A percentile compares a stretch with the other conserved stretches of the same genome.
These are phyloP conservation scores for Cassiopea andromeda DNA, from an alignment of 30 jellyfish, hydroid and myxozoan genomes.

Conservation along the genomic window DNA sequence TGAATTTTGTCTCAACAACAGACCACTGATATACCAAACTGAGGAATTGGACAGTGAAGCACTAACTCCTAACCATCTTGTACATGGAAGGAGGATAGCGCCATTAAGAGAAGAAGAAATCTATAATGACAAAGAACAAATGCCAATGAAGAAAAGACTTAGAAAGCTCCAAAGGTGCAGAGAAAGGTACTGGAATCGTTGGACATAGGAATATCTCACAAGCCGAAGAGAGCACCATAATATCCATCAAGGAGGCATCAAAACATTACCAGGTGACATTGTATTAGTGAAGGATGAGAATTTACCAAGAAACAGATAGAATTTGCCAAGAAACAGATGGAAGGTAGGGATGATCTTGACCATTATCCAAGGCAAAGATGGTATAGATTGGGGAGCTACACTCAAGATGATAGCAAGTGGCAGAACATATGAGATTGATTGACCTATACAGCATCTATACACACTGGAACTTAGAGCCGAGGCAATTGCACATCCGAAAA, in stretches of 20 bases:
- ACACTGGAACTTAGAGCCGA: conserved; percentile 28
- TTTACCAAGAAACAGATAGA: conserved; percentile 19
- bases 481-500: neutral
- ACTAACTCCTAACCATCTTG: conserved; percentile 43
- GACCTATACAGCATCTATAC: conserved; percentile 30
- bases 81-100: conserved; percentile 47
- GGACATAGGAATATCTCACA: conserved; percentile 20
- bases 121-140: conserved; percentile 41
- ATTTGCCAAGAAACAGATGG: conserved; percentile 30
- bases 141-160: conserved; percentile 41
- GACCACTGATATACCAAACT: conserved; percentile 65
- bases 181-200: conserved; percentile 37
- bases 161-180: conserved; percentile 36
- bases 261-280: conserved; percentile 18
- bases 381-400: conserved; percentile 13
- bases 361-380: conserved; percentile 21
- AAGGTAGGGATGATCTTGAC: conserved; percentile 24
- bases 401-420: conserved; percentile 34
- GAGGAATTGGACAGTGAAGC: conserved; percentile 50
- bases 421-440: conserved; percentile 16
- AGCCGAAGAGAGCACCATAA: conserved; percentile 44
- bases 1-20: conserved; percentile 60
- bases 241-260: conserved; percentile 15
- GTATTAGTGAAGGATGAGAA: conserved; percentile 40
- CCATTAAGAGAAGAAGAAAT: conserved; percentile 29